phyloP scores from a whole-genome alignment of 2,888 invertebrate genomes.

The Phortica okadai region DNA sequence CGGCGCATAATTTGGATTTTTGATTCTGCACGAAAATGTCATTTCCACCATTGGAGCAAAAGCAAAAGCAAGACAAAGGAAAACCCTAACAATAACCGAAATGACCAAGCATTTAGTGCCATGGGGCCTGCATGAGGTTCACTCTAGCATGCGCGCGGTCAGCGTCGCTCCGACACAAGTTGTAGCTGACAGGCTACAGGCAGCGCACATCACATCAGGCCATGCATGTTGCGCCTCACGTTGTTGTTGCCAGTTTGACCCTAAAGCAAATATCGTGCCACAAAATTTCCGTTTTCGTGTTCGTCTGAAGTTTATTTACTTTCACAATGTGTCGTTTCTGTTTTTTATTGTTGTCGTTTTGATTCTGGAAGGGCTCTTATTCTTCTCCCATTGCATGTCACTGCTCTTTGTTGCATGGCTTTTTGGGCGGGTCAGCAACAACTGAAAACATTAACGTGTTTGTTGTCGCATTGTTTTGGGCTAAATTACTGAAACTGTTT shows the following conservation, averaged over 20 bases:
- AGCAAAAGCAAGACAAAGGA: neutral
- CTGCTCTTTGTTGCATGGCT: neutral
- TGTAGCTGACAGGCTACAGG: neutral
- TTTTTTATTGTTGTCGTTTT: neutral
- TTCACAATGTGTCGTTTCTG: neutral
- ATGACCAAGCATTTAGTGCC: neutral
- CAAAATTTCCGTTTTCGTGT: slow-evolving; percentile 24
- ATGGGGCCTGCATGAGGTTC: neutral
- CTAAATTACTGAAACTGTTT: neutral
- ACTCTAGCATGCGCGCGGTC: neutral
- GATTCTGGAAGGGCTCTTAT: neutral
- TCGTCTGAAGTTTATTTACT: neutral
- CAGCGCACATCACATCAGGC: neutral
- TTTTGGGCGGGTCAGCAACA: slow-evolving; percentile 22
- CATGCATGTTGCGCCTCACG: slow-evolving; percentile 16
- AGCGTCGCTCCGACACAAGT: slow-evolving; percentile 5
- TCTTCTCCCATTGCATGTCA: neutral
- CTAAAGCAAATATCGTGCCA: slow-evolving; percentile 28
- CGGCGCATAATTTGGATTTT: slow-evolving; percentile 25
- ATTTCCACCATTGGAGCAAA: neutral
- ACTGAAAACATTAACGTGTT: neutral
- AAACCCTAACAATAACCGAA: neutral
- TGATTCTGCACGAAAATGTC: slow-evolving; percentile 44
- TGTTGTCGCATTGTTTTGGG: neutral
- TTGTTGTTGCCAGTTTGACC: slow-evolving; percentile 33